Conservation (phyloP, 1,140 invertebrate species). For the Pachyrhynchus sulphureomaculatus region DNA sequence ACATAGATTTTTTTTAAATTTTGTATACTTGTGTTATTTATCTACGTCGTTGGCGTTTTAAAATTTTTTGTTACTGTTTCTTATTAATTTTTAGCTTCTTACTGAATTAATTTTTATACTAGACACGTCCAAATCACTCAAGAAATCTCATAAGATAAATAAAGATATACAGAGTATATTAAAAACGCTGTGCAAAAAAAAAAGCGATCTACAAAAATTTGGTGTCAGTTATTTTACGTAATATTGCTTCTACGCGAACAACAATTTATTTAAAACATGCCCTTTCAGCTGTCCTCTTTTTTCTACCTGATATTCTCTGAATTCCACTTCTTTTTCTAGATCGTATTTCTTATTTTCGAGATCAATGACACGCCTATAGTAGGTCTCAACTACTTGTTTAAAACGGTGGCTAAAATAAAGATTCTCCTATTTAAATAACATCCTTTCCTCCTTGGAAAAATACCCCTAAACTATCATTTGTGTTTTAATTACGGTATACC, state of each 20-base stretch:
- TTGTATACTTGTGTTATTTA: too few species aligned
- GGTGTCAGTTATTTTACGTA: constrained; percentile 15
- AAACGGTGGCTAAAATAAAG: constrained; percentile 53
- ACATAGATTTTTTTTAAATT: too few species aligned
- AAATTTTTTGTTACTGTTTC: too few species aligned
- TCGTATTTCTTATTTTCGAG: constrained; percentile 96
- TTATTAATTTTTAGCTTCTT: too few species aligned
- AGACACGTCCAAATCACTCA: too few species aligned
- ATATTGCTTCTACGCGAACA: constrained; percentile 17
- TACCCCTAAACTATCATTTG: too few species aligned
- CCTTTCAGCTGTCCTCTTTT: constrained; percentile 13
- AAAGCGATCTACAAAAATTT: constrained; percentile 32
- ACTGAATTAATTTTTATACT: too few species aligned
- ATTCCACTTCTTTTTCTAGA: constrained; percentile 90
- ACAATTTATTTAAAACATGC: constrained; percentile 21
- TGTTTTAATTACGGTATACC: too few species aligned
- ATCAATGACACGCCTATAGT: constrained; percentile 81
- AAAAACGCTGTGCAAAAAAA: constrained; percentile 38
- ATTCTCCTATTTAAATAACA: constrained; percentile 6
- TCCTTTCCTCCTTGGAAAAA: neutral
- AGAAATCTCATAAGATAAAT: too few species aligned
- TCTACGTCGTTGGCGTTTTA: too few species aligned
- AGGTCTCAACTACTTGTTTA: constrained; percentile 81
- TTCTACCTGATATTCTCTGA: constrained; percentile 85
- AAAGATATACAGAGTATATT: constrained; percentile 11